These are phyloP conservation scores for Antheraea assamensis DNA, from an alignment of 2,888 invertebrate species.

Conservation along the genomic window DNA sequence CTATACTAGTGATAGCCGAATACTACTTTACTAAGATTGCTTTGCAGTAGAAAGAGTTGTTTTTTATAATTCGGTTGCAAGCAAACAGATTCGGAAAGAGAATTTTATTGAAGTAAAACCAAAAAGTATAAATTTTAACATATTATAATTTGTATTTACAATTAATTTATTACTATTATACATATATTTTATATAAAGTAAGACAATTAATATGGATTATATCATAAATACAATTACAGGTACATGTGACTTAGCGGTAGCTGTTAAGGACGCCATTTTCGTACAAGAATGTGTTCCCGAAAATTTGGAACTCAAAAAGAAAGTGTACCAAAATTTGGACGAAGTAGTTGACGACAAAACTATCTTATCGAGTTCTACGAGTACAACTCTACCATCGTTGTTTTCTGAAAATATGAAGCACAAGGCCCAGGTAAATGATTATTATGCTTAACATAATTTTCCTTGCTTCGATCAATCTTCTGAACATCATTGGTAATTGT, in stretches of 20 bases:
- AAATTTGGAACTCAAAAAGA: constrained; percentile 90
- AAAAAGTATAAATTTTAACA: neutral
- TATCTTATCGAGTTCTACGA: constrained; percentile 96
- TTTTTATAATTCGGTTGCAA: neutral
- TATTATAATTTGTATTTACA: neutral
- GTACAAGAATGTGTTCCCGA: constrained; percentile 98
- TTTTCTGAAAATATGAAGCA: constrained; percentile 92
- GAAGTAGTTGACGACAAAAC: constrained; percentile 87
- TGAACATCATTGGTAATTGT: neutral
- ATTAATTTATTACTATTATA: neutral
- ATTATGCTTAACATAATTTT: neutral
- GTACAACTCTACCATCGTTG: constrained; percentile 94
- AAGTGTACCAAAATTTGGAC: constrained; percentile 90
- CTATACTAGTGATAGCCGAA: too few species aligned
- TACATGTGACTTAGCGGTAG: constrained; percentile 85
- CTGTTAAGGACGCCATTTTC: constrained; percentile 89
- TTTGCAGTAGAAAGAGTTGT: neutral
- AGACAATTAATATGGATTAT: neutral
- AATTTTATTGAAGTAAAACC: neutral
- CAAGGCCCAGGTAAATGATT: constrained; percentile 73
- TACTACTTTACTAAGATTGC: neutral
- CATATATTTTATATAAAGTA: neutral
- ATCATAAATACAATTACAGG: constrained; percentile 70
- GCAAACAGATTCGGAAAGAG: neutral
- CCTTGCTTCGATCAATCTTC: neutral